Conservation (phyloP, 2,113 vertebrate genomes). For the Menidia beryllina region DNA sequence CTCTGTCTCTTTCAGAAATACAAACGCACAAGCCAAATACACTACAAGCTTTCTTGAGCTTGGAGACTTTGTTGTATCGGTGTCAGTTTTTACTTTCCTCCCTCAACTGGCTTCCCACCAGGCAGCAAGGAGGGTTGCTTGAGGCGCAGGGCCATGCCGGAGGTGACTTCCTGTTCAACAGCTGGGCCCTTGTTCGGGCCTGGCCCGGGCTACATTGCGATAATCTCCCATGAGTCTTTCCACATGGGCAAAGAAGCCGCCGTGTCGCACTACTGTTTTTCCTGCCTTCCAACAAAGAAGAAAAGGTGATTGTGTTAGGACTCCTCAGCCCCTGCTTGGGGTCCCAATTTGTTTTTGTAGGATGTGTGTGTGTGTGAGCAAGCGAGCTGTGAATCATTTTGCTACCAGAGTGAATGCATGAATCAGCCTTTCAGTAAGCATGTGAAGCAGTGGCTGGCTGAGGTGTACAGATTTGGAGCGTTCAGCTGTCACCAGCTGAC, state of each 20-base stretch:
- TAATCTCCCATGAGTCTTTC: conserved; percentile 80
- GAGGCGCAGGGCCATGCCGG: conserved; percentile 65
- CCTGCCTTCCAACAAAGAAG: conserved; percentile 77
- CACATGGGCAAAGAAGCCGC: conserved; percentile 76
- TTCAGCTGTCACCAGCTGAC: conserved; percentile 81
- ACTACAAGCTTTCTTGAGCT: conserved; percentile 75
- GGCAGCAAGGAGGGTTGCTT: conserved; percentile 52
- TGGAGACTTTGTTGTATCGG: conserved; percentile 67
- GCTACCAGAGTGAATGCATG: conserved; percentile 71
- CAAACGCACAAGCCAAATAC: conserved; percentile 45
- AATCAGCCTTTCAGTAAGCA: conserved; percentile 77
- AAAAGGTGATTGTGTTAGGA: conserved; percentile 80
- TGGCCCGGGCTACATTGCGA: conserved; percentile 54
- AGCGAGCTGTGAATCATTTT: conserved; percentile 62
- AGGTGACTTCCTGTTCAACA: conserved; percentile 83
- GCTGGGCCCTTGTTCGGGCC: conserved; percentile 71
- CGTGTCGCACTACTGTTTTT: conserved; percentile 76
- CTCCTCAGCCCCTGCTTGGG: conserved; percentile 56
- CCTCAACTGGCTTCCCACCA: conserved; percentile 43
- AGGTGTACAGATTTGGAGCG: conserved; percentile 73
- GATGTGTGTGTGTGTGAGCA: conserved; percentile 27
- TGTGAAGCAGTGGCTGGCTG: conserved; percentile 68
- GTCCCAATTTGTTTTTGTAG: conserved; percentile 71
- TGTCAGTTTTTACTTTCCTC: conserved; percentile 67
- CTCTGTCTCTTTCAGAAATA: conserved; percentile 30